phyloP scores from a whole-genome alignment of 2,113 vertebrate genomes.

The Tretioscincus oriximinensis region DNA sequence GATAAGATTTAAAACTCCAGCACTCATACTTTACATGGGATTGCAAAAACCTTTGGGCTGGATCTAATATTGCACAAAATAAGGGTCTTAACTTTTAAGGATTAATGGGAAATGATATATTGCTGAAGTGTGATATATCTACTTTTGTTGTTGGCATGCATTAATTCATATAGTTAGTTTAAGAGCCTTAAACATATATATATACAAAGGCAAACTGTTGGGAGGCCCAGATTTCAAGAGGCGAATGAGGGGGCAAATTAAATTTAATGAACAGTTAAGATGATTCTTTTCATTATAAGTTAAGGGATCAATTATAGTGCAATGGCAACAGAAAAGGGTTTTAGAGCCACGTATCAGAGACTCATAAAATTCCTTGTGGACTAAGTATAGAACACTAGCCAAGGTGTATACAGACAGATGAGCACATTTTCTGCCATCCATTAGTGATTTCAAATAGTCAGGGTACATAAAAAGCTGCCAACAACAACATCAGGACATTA shows the following conservation, averaged over 20 bases:
- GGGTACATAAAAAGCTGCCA: constrained; percentile 34
- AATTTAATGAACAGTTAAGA: background rate
- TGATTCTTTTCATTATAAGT: background rate
- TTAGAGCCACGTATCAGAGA: background rate
- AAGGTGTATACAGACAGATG: constrained; percentile 12
- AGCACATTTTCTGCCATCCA: constrained; percentile 19
- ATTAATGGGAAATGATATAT: background rate
- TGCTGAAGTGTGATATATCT: background rate
- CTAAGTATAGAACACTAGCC: background rate
- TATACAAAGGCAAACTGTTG: background rate
- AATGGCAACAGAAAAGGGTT: no score
- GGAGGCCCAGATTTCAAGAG: background rate
- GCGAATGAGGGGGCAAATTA: background rate
- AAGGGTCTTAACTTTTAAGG: background rate
- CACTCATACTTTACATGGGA: no score
- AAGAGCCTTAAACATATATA: background rate
- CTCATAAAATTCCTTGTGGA: background rate
- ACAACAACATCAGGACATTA: constrained; percentile 33
- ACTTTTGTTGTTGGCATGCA: background rate
- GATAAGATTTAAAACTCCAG: no score
- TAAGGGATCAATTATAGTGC: background rate
- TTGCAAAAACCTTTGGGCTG: no score
- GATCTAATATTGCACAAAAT: background rate
- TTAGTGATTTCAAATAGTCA: constrained; percentile 8
- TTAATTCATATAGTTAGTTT: background rate